These are phyloP conservation scores for Spea multiplicata DNA, from an alignment of 2,113 vertebrate species.

Conservation along the genomic window DNA sequence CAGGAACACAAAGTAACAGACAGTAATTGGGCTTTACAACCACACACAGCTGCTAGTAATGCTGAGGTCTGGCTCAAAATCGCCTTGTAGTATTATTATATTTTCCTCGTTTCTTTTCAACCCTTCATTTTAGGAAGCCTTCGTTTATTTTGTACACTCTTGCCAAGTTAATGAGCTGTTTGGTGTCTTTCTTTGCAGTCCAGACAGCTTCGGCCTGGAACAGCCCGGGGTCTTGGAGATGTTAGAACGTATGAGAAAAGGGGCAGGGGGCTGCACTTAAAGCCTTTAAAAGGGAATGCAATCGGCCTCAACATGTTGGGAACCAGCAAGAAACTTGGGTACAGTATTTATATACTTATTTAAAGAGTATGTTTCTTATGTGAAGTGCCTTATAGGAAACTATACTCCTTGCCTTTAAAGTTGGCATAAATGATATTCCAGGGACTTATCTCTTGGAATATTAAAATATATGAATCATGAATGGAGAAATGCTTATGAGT, in stretches of 20 bases:
- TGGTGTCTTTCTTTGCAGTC: conserved; percentile 57
- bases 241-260: conserved; percentile 79
- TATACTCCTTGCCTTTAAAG: too few relatives aligned
- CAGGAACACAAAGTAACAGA: too few relatives aligned
- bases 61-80: not conserved
- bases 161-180: not conserved
- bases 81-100: not conserved
- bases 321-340: conserved; percentile 80
- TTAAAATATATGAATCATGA: too few relatives aligned
- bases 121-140: not conserved
- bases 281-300: conserved; percentile 70
- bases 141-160: not conserved
- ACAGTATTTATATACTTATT: conserved; percentile 15
- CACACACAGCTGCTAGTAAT: too few relatives aligned
- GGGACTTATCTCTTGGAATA: too few relatives aligned
- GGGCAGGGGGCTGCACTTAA: conserved; percentile 63
- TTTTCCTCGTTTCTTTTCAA: not conserved
- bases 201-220: conserved; percentile 64
- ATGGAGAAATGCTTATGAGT: too few relatives aligned
- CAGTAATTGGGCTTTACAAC: too few relatives aligned
- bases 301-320: conserved; percentile 77
- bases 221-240: conserved; percentile 62
- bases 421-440: too few relatives aligned
- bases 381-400: too few relatives aligned
- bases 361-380: too few relatives aligned